Evolutionary conservation across 2,797 vertebrate species (phyloP), one percentile per base, ranked within the genome.

Genomic region (Betta splendens): DNA sequence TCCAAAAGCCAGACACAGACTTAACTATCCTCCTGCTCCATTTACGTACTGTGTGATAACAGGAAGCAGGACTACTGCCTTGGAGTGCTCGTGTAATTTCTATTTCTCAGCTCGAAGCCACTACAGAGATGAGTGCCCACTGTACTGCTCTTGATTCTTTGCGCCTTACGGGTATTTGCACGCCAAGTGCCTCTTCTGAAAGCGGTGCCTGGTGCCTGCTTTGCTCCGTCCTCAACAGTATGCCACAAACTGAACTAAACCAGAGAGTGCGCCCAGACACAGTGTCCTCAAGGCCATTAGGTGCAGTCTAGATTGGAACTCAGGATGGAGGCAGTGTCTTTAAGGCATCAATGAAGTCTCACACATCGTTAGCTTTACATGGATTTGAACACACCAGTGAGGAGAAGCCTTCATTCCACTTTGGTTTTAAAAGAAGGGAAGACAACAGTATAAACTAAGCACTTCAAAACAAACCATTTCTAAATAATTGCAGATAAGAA

Each of bases 181-280:
- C 63, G 40, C 26, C 48, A 75, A 78, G 63, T 58, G 37, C 39
- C 50, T 64, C 49, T 57, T 71, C 39, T 51, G 37, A 75, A 72
- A 64, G 26, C 31, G 51, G 33, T 64, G 26, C 50, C 1, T 7
- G 43, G 54, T 62, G 52, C 22, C 39, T 39, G 46, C 48, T 71
- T 67, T 54, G 48, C 53, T 39, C 36, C 37, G 35, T 31, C 20
- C 32, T 67, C 15, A 47, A 43, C 55, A 32, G 56, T 33, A 64
- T 47, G 36, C 31, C 38, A 57, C 28, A 51, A 31, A 56, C 36
- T 61, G 55, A 62, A 66, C 33, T 12, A 45, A n/a, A 54, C 21
- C 2, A 2, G 51, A 45, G 54, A 12, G 43, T 57, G 44, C 45
- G 13, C 42, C 21, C 35, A 56, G 33, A 60, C 12, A 25, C 62